These are phyloP conservation scores for Sycophila sp. DNA, from an alignment of 1,140 invertebrate species.

Conservation along the genomic window DNA sequence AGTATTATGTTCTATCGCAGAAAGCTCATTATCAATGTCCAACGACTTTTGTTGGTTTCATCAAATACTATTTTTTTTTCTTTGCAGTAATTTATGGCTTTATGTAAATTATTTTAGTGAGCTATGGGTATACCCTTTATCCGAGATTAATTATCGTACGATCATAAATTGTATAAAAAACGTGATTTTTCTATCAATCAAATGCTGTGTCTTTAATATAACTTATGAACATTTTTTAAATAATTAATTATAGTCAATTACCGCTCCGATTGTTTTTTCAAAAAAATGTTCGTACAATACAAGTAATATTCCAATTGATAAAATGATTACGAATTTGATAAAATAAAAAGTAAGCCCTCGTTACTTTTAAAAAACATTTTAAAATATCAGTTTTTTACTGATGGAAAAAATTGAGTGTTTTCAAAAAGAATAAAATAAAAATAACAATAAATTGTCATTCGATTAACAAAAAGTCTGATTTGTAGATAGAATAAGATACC, in stretches of 20 bases:
- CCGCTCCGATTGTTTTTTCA: too few relatives aligned
- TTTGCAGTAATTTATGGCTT: neutral
- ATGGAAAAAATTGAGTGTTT: constrained; percentile 27
- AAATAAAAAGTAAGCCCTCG: neutral
- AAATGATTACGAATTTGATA: too few relatives aligned
- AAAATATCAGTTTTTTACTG: constrained; percentile 22
- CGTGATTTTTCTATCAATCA: neutral
- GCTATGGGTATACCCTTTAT: neutral
- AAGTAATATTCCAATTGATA: neutral
- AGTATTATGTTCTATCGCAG: constrained; percentile 24
- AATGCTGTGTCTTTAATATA: neutral
- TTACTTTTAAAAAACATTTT: neutral
- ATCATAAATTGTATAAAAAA: neutral
- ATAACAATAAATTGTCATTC: constrained; percentile 17
- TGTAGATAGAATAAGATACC: constrained; percentile 31
- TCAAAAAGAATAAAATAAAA: neutral
- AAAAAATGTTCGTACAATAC: too few relatives aligned
- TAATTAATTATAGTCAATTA: neutral
- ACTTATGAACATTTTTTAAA: neutral
- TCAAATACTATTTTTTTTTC: too few relatives aligned
- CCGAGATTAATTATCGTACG: neutral
- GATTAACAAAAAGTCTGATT: constrained; percentile 23
- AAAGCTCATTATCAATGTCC: neutral
- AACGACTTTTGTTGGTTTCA: neutral
- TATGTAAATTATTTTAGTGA: neutral